phyloP scores from a whole-genome alignment of 2,888 invertebrate species.

The Parnassius smintheus region DNA sequence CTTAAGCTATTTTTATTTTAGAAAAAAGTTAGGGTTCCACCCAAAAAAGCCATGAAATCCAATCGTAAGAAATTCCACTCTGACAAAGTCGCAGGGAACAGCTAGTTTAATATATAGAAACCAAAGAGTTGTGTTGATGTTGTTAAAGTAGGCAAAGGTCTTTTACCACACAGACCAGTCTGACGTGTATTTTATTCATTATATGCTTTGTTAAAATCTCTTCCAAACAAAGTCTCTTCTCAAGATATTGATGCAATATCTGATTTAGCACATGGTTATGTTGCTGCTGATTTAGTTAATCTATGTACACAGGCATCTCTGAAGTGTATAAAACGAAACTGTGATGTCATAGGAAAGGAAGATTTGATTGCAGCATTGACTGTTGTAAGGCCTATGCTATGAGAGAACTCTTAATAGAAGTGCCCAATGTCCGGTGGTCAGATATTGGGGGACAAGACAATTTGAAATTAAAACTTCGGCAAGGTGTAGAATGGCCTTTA shows the following conservation, averaged over 20 bases:
- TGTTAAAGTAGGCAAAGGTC: too few relatives aligned
- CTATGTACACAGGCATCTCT: slow-evolving; percentile 88
- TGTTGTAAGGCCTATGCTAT: slow-evolving; percentile 92
- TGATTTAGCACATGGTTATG: slow-evolving; percentile 91
- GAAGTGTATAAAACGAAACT: slow-evolving; percentile 77
- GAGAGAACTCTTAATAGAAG: slow-evolving; percentile 93
- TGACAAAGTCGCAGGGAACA: too few relatives aligned
- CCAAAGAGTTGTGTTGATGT: too few relatives aligned
- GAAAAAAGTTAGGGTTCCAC: too few relatives aligned
- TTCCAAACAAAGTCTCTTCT: slow-evolving; percentile 78
- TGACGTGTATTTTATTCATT: too few relatives aligned
- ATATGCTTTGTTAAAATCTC: slow-evolving; percentile 79
- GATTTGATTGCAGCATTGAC: slow-evolving; percentile 85
- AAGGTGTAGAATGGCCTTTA: slow-evolving; percentile 97
- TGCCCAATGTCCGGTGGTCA: slow-evolving; percentile 93
- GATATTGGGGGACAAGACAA: slow-evolving; percentile 96
- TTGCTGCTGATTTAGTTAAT: slow-evolving; percentile 92
- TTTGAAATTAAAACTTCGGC: slow-evolving; percentile 91
- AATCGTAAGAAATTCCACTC: too few relatives aligned
- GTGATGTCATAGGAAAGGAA: slow-evolving; percentile 57
- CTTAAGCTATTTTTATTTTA: too few relatives aligned
- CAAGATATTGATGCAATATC: slow-evolving; percentile 84
- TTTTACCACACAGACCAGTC: too few relatives aligned
- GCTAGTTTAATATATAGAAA: too few relatives aligned
- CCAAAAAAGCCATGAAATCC: too few relatives aligned